phyloP scores from a whole-genome alignment of 2,113 vertebrate genomes.

The Hylia prasina region DNA sequence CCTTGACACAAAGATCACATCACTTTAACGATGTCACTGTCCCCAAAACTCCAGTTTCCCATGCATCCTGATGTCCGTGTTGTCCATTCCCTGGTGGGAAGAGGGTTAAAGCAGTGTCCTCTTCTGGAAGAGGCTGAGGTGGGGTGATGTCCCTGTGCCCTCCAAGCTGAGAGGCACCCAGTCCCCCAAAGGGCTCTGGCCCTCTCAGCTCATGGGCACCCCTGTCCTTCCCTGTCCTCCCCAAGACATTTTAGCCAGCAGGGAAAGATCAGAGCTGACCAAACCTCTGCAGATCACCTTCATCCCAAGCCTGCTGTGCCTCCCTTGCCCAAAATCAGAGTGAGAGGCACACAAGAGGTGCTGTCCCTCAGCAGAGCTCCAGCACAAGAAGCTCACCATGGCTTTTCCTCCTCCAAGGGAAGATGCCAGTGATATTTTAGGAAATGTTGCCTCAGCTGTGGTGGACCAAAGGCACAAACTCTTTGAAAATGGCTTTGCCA shows the following conservation, averaged over 20 bases:
- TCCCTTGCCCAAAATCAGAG: not conserved
- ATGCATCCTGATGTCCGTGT: fast-evolving
- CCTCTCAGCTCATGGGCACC: not conserved
- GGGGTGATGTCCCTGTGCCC: fast-evolving
- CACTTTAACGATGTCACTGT: fast-evolving
- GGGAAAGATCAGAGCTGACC: not conserved
- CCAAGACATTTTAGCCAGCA: not conserved
- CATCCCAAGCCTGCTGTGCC: not conserved
- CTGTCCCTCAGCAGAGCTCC: not conserved
- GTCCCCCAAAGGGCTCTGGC: not conserved
- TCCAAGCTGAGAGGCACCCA: not conserved
- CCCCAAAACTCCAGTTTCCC: not conserved
- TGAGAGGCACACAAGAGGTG: not conserved
- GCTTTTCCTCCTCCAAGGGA: not conserved
- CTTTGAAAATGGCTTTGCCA: not conserved
- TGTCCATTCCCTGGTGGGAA: not conserved
- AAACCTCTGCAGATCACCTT: not conserved
- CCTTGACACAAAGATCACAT: not conserved
- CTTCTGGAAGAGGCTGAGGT: not conserved
- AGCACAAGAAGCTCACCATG: not conserved
- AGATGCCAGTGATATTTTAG: not conserved
- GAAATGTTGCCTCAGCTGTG: not conserved
- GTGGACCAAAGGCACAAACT: not conserved
- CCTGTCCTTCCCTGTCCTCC: not conserved
- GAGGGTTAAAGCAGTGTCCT: not conserved